A percentile compares a stretch with the other conserved stretches of the same genome.
phyloP scores from a whole-genome alignment of 2,888 invertebrate species.

The Drosophila nr. perissopoda region DNA sequence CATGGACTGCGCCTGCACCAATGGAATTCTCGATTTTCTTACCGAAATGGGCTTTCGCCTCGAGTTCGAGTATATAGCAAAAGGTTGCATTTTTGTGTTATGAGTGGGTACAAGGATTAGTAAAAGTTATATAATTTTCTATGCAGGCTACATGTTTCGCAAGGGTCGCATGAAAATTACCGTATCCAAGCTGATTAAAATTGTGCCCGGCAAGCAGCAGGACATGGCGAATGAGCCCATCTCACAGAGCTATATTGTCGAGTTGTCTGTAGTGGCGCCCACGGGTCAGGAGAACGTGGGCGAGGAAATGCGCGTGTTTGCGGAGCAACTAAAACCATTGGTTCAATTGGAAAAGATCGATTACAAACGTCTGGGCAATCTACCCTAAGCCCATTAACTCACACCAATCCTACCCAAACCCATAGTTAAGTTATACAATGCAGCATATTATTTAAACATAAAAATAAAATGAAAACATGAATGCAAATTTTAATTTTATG shows the following conservation, averaged over 20 bases:
- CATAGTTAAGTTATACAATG: slow-evolving; percentile 2
- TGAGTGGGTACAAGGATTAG: background rate
- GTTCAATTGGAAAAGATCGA: slow-evolving; percentile 97
- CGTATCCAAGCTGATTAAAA: slow-evolving; percentile 96
- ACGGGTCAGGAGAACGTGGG: slow-evolving; percentile 97
- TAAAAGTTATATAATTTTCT: background rate
- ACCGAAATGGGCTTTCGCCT: slow-evolving; percentile 95
- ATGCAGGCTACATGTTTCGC: slow-evolving; percentile 92
- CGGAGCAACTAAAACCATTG: slow-evolving; percentile 96
- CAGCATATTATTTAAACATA: background rate
- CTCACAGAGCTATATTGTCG: slow-evolving; percentile 96
- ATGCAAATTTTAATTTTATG: background rate
- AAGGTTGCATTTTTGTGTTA: slow-evolving; percentile 86
- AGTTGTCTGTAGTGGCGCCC: slow-evolving; percentile 93
- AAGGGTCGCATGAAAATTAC: slow-evolving; percentile 99
- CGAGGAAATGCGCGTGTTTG: slow-evolving; percentile 97
- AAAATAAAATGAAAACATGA: background rate
- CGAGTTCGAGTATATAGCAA: slow-evolving; percentile 96
- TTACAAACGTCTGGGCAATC: slow-evolving; percentile 89
- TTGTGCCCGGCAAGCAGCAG: slow-evolving; percentile 90
- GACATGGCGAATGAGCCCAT: slow-evolving; percentile 91
- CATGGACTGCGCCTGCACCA: slow-evolving; percentile 96
- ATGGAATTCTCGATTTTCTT: slow-evolving; percentile 95
- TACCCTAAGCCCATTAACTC: slow-evolving; percentile 65
- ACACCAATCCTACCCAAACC: background rate